Evolutionary conservation across 2,888 invertebrate genomes (phyloP).

Genomic region (Caenorhabditis sp.): DNA sequence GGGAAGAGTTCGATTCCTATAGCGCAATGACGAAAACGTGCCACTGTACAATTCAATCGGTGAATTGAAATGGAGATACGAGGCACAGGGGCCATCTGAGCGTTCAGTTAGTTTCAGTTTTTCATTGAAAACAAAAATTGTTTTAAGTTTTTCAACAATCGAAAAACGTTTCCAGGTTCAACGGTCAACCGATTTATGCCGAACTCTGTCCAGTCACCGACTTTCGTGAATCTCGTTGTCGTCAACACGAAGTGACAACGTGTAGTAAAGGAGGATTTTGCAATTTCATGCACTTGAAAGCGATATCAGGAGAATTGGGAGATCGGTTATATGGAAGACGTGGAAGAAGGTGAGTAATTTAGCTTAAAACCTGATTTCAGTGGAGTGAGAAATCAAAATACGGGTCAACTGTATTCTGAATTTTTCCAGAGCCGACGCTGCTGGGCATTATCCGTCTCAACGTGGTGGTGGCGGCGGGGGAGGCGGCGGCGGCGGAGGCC

Average conservation of each 20-base stretch:
- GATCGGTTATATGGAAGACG: slow-evolving; percentile 50
- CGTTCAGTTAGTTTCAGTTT: neutral
- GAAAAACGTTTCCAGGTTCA: slow-evolving; percentile 75
- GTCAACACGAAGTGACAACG: slow-evolving; percentile 86
- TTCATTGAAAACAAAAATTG: neutral
- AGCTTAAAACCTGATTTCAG: neutral
- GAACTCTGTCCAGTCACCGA: slow-evolving; percentile 98
- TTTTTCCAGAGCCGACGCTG: slow-evolving; percentile 59
- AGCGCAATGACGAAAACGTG: slow-evolving; percentile 28
- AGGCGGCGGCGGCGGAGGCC: slow-evolving; percentile 42
- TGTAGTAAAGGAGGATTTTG: slow-evolving; percentile 98
- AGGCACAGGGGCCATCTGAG: slow-evolving; percentile 41
- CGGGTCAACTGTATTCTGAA: too few relatives aligned
- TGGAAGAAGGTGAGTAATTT: slow-evolving; percentile 36
- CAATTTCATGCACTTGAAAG: slow-evolving; percentile 99
- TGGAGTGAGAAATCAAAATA: neutral
- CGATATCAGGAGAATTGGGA: slow-evolving; percentile 76
- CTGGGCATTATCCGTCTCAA: slow-evolving; percentile 57
- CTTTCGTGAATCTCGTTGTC: slow-evolving; percentile 97
- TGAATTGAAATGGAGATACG: slow-evolving; percentile 20
- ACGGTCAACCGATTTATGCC: slow-evolving; percentile 95
- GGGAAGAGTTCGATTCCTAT: neutral
- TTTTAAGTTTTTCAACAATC: neutral
- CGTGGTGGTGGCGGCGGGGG: slow-evolving; percentile 49
- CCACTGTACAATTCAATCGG: slow-evolving; percentile 26